Conservation (phyloP, 1,140 invertebrate species). For the Papilio polyxenes region DNA sequence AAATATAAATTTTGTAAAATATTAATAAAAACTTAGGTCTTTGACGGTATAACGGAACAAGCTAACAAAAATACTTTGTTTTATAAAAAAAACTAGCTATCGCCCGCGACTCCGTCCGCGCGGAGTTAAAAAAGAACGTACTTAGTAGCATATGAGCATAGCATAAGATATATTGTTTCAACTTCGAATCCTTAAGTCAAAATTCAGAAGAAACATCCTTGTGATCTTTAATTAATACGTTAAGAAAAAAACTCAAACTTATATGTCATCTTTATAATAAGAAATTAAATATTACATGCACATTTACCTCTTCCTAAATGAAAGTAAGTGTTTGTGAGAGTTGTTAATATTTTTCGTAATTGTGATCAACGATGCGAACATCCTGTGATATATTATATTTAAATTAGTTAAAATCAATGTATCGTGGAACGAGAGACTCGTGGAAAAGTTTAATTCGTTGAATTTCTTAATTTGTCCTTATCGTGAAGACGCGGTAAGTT, state of each 20-base stretch:
- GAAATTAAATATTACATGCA: background rate
- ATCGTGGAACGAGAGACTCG: constrained; percentile 34
- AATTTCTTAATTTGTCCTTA: constrained; percentile 44
- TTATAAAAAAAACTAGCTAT: too few relatives aligned
- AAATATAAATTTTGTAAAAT: too few relatives aligned
- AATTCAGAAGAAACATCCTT: background rate
- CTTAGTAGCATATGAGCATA: too few relatives aligned
- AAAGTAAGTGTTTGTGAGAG: constrained; percentile 22
- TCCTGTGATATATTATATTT: constrained; percentile 23
- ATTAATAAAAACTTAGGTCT: too few relatives aligned
- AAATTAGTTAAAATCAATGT: constrained; percentile 12
- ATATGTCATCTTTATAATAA: background rate
- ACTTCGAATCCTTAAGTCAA: too few relatives aligned
- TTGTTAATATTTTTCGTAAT: constrained; percentile 15
- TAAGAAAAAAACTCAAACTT: background rate
- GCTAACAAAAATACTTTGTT: too few relatives aligned
- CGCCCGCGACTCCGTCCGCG: too few relatives aligned
- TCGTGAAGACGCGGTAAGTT: constrained; percentile 45
- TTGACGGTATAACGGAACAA: too few relatives aligned
- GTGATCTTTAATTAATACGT: background rate
- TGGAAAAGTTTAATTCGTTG: constrained; percentile 42
- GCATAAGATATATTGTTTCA: too few relatives aligned
- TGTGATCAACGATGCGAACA: constrained; percentile 13
- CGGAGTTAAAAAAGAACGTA: too few relatives aligned
- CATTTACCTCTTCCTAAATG: constrained; percentile 11